Evolutionary conservation across 2,113 vertebrate species (phyloP).

Genomic region (Dicentrarchus labrax): DNA sequence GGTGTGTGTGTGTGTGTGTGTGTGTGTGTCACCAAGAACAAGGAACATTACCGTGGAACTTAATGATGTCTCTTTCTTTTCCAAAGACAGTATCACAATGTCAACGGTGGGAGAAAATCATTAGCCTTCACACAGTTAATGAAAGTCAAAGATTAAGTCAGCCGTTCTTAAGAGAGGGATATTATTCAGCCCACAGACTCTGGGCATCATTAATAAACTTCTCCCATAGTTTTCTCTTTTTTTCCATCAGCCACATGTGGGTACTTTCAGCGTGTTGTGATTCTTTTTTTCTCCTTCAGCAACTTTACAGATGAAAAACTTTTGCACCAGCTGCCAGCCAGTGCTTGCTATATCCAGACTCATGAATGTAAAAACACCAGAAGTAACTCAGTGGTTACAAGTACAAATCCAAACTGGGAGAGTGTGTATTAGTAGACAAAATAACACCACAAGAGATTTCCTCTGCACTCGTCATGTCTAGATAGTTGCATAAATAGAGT

Average conservation of each 20-base stretch:
- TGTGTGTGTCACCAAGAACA: conserved; percentile 42
- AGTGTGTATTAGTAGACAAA: conserved; percentile 1
- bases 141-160: conserved; percentile 80
- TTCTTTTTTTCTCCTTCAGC: conserved; percentile 47
- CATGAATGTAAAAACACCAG: background rate
- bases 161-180: conserved; percentile 61
- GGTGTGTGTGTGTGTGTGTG: conserved; percentile 34
- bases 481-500: conserved; percentile 47
- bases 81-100: conserved; percentile 65
- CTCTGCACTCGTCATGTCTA: conserved; percentile 10
- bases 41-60: conserved; percentile 57
- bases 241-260: conserved; percentile 41
- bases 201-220: conserved; percentile 69
- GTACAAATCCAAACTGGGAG: background rate
- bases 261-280: conserved; percentile 24
- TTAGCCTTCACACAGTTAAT: conserved; percentile 77
- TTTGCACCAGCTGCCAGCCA: conserved; percentile 40
- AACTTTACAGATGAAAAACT: conserved; percentile 34
- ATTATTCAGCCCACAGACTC: conserved; percentile 59
- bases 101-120: conserved; percentile 65
- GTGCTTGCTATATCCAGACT: background rate
- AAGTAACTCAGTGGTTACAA: background rate
- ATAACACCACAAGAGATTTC: conserved; percentile 39
- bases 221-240: background rate
- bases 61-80: conserved; percentile 69